Percentiles rank a stretch among this genome's conserved stretches.
These are phyloP conservation scores for Philotrypesis tridentata DNA, from an alignment of 1,140 invertebrate species.

Conservation along the genomic window DNA sequence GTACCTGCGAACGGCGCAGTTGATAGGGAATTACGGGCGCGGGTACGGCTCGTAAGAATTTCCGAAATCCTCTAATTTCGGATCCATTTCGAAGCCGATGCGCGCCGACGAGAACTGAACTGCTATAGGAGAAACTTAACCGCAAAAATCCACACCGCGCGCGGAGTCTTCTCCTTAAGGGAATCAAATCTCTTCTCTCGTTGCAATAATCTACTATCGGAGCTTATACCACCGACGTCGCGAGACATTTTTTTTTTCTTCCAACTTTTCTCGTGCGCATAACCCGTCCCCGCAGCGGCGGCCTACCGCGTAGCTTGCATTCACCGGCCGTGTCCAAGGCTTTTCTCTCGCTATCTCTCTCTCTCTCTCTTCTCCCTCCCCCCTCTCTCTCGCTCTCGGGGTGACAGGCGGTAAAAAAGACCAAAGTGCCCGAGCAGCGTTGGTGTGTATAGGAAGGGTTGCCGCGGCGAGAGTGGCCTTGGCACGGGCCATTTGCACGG, in stretches of 20 bases:
- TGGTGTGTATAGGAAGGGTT: conserved; percentile 61
- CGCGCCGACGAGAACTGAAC: no score
- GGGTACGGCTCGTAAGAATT: background rate
- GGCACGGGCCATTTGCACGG: conserved; percentile 66
- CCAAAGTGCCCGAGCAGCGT: conserved; percentile 20
- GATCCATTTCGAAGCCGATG: background rate
- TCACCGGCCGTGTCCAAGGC: conserved; percentile 34
- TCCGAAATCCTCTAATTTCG: background rate
- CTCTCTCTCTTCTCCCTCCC: background rate
- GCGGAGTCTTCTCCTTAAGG: background rate
- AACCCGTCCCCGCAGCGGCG: background rate
- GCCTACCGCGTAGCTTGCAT: conserved; percentile 41
- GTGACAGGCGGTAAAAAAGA: conserved; percentile 58
- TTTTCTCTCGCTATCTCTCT: background rate
- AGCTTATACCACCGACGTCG: background rate
- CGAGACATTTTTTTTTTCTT: conserved; percentile 14
- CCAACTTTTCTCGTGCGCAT: background rate
- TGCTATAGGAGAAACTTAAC: no score
- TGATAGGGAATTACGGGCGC: conserved; percentile 30
- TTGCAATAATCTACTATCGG: background rate
- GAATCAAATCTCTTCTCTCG: background rate
- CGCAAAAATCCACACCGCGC: no score
- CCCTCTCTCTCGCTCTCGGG: conserved; percentile 36
- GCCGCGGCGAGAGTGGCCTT: conserved; percentile 62
- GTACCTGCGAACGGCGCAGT: conserved; percentile 4